phyloP scores from a whole-genome alignment of 2,113 vertebrate species.

The Xenopus laevis region DNA sequence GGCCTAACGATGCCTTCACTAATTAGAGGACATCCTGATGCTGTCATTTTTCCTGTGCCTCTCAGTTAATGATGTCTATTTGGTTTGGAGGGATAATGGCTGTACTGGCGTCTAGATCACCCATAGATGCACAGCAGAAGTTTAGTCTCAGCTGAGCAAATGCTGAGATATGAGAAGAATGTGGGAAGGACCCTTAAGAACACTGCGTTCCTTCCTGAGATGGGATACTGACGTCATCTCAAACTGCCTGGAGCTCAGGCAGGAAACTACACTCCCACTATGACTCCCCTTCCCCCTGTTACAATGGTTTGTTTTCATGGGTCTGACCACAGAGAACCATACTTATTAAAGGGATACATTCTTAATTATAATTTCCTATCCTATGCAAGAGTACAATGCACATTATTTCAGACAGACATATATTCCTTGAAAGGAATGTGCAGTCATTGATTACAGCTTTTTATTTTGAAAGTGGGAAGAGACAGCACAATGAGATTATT shows the following conservation, averaged over 20 bases:
- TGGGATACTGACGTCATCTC: slow-evolving; percentile 31
- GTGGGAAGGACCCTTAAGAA: slow-evolving; percentile 36
- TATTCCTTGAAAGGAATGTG: too few relatives aligned
- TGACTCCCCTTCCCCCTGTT: not conserved
- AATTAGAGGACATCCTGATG: not conserved
- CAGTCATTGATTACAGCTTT: too few relatives aligned
- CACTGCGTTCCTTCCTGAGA: slow-evolving; percentile 39
- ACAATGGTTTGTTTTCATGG: not conserved
- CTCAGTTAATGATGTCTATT: not conserved
- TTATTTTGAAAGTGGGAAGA: too few relatives aligned
- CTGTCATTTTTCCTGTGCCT: not conserved
- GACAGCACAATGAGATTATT: too few relatives aligned
- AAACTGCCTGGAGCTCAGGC: slow-evolving; percentile 20
- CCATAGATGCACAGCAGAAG: slow-evolving; percentile 8
- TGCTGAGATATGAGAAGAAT: slow-evolving; percentile 38
- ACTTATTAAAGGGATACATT: not conserved
- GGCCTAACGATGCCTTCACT: not conserved
- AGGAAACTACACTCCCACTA: slow-evolving; percentile 21
- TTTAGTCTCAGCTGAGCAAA: slow-evolving; percentile 9
- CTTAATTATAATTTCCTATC: too few relatives aligned
- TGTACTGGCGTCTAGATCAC: slow-evolving; percentile 12
- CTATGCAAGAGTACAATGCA: too few relatives aligned
- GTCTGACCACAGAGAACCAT: not conserved
- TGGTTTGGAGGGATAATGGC: not conserved
- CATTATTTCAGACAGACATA: too few relatives aligned